These are phyloP conservation scores for Prunella fulvescens DNA, from an alignment of 2,113 vertebrate species.

Conservation along the genomic window DNA sequence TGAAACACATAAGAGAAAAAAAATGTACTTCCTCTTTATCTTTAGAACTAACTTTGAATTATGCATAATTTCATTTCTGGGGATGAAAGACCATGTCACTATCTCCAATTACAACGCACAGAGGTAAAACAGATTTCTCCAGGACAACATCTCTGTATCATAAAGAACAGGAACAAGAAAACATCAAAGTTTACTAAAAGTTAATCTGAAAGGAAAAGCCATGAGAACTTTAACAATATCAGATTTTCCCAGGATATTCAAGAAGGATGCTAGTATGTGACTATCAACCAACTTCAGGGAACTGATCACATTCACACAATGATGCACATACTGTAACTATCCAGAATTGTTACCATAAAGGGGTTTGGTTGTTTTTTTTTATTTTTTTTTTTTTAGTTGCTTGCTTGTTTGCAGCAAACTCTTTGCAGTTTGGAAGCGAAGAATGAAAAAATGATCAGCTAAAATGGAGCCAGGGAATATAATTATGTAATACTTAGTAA, in stretches of 20 bases:
- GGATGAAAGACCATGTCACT: not conserved
- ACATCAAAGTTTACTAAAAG: not conserved
- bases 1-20: not conserved
- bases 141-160: not conserved
- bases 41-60: not conserved
- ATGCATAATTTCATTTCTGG: not conserved
- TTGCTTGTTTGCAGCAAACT: not conserved
- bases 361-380: not conserved
- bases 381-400: not conserved
- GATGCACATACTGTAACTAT: not conserved
- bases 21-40: not conserved
- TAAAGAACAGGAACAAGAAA: not conserved
- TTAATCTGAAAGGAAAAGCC: not conserved
- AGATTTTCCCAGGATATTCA: not conserved
- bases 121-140: not conserved
- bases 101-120: not conserved
- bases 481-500: conserved; percentile 36
- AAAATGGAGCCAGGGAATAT: conserved; percentile 31
- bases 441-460: conserved; percentile 2
- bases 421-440: not conserved
- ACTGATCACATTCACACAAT: not conserved
- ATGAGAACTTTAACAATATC: not conserved
- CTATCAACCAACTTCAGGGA: not conserved
- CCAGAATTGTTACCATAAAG: not conserved
- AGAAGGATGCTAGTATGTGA: not conserved